Percentiles rank a stretch among this genome's conserved stretches.
Evolutionary conservation across 1,140 invertebrate species (phyloP).

Genomic region (Papilio glaucus): DNA sequence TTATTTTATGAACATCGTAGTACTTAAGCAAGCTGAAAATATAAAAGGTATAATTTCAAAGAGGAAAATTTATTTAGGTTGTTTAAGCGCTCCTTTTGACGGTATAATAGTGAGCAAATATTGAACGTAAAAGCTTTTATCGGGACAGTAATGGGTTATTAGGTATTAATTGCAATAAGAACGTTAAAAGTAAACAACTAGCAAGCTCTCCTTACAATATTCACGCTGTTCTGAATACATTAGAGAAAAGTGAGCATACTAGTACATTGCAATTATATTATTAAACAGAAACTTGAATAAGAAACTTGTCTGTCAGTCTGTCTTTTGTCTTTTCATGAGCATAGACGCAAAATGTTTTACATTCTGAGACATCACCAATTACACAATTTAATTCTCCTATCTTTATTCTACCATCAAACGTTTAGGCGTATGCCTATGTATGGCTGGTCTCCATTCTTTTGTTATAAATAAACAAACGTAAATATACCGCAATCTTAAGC

Average conservation of each 20-base stretch:
- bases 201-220: neutral
- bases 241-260: neutral
- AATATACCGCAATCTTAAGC: too few species aligned
- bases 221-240: neutral
- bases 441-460: too few species aligned
- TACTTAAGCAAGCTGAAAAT: neutral
- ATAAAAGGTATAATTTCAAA: conserved; percentile 5
- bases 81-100: conserved; percentile 1
- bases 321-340: too few species aligned
- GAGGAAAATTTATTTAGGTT: conserved; percentile 1
- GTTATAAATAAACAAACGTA: too few species aligned
- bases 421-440: too few species aligned
- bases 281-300: too few species aligned
- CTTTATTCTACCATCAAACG: too few species aligned
- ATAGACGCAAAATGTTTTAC: too few species aligned
- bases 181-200: neutral
- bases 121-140: conserved; percentile 24
- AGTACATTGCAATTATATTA: too few species aligned
- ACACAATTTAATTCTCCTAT: too few species aligned
- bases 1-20: neutral
- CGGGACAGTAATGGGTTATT: conserved; percentile 30
- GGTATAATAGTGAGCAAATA: conserved; percentile 13
- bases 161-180: conserved; percentile 26
- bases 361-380: too few species aligned
- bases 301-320: too few species aligned